Evolutionary conservation across 2,888 invertebrate species (phyloP).

Genomic region (Epinotia nisella): DNA sequence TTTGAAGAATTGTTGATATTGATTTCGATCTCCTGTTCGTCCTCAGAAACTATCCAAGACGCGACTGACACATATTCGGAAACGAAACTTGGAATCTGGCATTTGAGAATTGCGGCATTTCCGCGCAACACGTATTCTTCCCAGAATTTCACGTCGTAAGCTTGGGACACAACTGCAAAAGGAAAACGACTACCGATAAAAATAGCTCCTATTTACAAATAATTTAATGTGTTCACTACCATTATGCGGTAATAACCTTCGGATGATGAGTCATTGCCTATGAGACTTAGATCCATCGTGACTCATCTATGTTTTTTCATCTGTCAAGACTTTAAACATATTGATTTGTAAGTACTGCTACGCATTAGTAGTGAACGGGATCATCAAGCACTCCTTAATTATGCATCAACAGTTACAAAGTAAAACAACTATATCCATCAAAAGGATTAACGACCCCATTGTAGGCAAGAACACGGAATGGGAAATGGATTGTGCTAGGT

Average conservation of each 20-base stretch:
- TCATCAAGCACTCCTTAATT: constrained; percentile 6
- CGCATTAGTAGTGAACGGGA: not conserved
- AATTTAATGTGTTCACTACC: not conserved
- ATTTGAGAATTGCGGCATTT: constrained; percentile 95
- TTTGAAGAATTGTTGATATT: constrained; percentile 66
- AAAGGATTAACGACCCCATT: not conserved
- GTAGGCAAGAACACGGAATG: not conserved
- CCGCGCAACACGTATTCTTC: constrained; percentile 96
- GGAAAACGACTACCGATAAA: constrained; percentile 43
- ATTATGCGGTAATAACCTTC: constrained; percentile 7
- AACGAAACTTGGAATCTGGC: constrained; percentile 96
- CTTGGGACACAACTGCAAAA: constrained; percentile 94
- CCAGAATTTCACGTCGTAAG: constrained; percentile 95
- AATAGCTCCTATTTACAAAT: constrained; percentile 9
- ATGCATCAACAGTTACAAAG: constrained; percentile 1
- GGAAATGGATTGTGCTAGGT: constrained; percentile 41
- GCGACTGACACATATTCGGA: constrained; percentile 94
- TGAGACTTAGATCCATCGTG: constrained; percentile 24
- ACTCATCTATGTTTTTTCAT: constrained; percentile 28
- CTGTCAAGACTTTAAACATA: not conserved
- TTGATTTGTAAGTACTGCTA: not conserved
- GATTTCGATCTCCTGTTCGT: constrained; percentile 77
- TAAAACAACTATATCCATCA: not conserved
- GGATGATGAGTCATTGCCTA: constrained; percentile 25
- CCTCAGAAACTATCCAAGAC: constrained; percentile 94